Conservation (phyloP, 2,888 invertebrate genomes). For the Drosophila prolongata region DNA sequence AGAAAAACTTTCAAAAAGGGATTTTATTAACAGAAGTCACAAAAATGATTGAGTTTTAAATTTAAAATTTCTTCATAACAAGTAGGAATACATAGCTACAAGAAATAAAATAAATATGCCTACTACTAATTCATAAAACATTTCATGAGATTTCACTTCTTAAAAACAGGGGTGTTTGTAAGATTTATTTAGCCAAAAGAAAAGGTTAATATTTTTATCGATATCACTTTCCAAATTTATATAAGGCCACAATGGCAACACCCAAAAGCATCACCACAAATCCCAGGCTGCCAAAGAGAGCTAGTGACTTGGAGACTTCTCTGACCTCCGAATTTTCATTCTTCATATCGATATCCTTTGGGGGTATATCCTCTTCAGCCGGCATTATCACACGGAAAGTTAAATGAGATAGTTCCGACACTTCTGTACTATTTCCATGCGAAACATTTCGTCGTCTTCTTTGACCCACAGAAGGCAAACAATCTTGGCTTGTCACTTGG, state of each 20-base stretch:
- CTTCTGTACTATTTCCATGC: slow-evolving; percentile 54
- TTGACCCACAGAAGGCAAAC: slow-evolving; percentile 59
- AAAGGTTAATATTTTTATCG: too few species aligned
- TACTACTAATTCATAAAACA: too few species aligned
- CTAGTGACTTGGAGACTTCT: slow-evolving; percentile 43
- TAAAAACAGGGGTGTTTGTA: too few species aligned
- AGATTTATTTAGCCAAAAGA: too few species aligned
- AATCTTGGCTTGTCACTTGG: slow-evolving; percentile 75
- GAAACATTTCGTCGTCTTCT: slow-evolving; percentile 67
- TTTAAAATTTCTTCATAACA: too few species aligned
- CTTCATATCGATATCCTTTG: neutral
- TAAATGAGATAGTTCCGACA: slow-evolving; percentile 80
- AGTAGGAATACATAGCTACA: too few species aligned
- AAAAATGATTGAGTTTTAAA: too few species aligned
- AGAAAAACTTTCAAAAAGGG: too few species aligned
- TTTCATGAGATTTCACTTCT: too few species aligned
- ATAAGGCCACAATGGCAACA: slow-evolving; percentile 64
- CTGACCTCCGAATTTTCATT: neutral
- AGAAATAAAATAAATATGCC: too few species aligned
- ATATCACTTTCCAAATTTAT: slow-evolving; percentile 62
- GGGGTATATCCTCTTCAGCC: slow-evolving; percentile 15
- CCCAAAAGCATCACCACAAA: slow-evolving; percentile 70
- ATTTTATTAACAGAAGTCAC: too few species aligned
- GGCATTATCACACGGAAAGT: slow-evolving; percentile 81
- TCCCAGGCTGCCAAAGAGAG: slow-evolving; percentile 67